Evolutionary conservation across 1,140 invertebrate species (phyloP).

Genomic region (Cydia fagiglandana): DNA sequence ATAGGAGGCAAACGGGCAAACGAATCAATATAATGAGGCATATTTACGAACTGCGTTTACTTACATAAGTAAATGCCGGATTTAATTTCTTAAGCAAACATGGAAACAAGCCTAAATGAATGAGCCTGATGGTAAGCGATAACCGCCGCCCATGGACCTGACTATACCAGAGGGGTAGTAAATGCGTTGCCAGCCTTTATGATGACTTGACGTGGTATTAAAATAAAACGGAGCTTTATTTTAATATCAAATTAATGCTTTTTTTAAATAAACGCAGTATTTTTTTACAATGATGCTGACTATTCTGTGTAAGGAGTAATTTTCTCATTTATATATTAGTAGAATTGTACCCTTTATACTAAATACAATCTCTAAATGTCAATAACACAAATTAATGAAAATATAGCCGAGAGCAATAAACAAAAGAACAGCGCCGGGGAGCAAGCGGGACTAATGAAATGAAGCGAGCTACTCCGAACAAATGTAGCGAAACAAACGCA

Average conservation of each 20-base stretch:
- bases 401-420: slow-evolving; percentile 59
- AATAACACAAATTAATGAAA: slow-evolving; percentile 62
- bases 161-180: neutral
- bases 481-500: slow-evolving; percentile 66
- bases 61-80: slow-evolving; percentile 6
- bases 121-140: neutral
- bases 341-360: neutral
- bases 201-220: no score
- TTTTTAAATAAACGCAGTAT: no score
- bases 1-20: neutral
- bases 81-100: slow-evolving; percentile 2
- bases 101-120: neutral
- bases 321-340: no score
- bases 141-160: neutral
- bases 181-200: no score
- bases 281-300: no score
- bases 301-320: no score
- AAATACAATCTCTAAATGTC: slow-evolving; percentile 33
- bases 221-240: no score
- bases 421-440: slow-evolving; percentile 58
- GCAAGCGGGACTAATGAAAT: slow-evolving; percentile 66
- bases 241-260: no score
- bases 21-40: neutral
- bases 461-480: slow-evolving; percentile 52
- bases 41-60: neutral